These are phyloP conservation scores for Serinus canaria DNA, from an alignment of 2,113 vertebrate species.

Conservation along the genomic window DNA sequence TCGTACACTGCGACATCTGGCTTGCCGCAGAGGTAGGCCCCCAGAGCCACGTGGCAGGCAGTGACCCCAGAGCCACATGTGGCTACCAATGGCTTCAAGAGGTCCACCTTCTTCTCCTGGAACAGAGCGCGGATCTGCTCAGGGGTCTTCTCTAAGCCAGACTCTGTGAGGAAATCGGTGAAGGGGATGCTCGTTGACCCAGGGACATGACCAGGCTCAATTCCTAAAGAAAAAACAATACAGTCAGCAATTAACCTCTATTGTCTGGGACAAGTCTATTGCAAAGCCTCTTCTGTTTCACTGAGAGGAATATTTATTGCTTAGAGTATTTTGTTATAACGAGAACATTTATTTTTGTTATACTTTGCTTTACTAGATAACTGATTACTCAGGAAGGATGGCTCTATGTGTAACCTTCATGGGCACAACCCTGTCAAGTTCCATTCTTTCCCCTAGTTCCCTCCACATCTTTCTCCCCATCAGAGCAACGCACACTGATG, in stretches of 20 bases:
- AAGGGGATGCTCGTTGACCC: constrained; percentile 88
- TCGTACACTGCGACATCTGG: constrained; percentile 84
- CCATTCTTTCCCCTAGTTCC: background rate
- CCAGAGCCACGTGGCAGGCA: constrained; percentile 87
- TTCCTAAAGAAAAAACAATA: constrained; percentile 69
- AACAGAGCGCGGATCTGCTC: constrained; percentile 82
- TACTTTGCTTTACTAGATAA: background rate
- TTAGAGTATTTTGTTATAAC: background rate
- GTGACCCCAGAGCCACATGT: constrained; percentile 92
- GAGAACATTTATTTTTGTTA: background rate
- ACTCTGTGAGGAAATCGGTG: constrained; percentile 78
- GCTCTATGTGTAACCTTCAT: background rate
- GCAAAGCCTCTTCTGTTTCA: background rate
- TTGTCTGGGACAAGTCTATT: background rate
- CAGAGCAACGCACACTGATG: background rate
- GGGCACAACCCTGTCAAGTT: background rate
- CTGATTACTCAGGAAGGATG: background rate
- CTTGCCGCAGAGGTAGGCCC: constrained; percentile 87
- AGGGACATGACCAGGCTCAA: constrained; percentile 89
- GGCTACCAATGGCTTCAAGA: constrained; percentile 80
- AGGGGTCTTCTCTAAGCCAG: constrained; percentile 79
- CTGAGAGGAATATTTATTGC: background rate
- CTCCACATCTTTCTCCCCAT: background rate
- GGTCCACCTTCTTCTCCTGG: constrained; percentile 79
- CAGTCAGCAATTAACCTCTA: background rate